Conservation (phyloP, 2,888 invertebrate species). For the Tetragnatha montana region DNA sequence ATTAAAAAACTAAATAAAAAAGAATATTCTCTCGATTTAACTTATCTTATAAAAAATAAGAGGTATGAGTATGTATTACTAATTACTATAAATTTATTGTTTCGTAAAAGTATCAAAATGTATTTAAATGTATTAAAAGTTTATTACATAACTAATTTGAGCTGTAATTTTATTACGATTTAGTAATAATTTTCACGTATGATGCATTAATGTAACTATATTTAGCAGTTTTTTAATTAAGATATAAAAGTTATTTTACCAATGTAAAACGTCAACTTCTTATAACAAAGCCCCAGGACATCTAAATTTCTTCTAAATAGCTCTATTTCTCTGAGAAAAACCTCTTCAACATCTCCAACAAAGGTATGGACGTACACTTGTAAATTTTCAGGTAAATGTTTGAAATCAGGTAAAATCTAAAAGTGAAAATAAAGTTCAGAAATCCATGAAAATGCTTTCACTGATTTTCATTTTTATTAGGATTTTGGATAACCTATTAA, state of each 20-base stretch:
- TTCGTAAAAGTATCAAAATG: not conserved
- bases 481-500: no score
- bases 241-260: slow-evolving; percentile 33
- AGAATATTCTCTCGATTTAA: no score
- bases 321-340: slow-evolving; percentile 58
- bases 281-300: slow-evolving; percentile 53
- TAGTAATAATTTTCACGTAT: not conserved
- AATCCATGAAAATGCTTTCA: no score
- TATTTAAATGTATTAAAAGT: not conserved
- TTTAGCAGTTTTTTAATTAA: not conserved
- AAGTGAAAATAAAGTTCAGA: not conserved
- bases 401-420: slow-evolving; percentile 29
- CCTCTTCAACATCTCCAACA: slow-evolving; percentile 37
- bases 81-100: not conserved
- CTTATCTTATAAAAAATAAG: no score
- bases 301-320: slow-evolving; percentile 64
- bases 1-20: no score
- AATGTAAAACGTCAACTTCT: slow-evolving; percentile 56
- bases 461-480: no score
- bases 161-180: not conserved
- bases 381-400: slow-evolving; percentile 35
- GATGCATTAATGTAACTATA: not conserved
- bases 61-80: not conserved
- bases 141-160: no score
- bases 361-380: slow-evolving; percentile 65